phyloP scores from a whole-genome alignment of 2,888 invertebrate species.

The Cabera pusaria region DNA sequence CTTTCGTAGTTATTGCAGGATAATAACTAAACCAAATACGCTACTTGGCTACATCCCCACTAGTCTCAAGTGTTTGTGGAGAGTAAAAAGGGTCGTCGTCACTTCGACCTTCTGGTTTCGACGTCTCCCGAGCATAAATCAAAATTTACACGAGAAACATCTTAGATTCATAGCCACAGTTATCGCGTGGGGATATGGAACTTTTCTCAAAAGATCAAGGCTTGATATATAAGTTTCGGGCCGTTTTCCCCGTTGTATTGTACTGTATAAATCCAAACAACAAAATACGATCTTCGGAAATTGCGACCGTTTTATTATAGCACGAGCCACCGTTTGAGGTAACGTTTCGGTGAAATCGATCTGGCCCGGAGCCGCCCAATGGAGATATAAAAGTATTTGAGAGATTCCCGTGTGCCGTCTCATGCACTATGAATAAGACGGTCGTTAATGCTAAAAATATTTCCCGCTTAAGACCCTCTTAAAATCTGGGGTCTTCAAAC shows the following conservation, averaged over 20 bases:
- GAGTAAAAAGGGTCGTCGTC: conserved; percentile 57
- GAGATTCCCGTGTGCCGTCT: background rate
- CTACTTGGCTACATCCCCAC: conserved; percentile 44
- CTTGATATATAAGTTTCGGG: conserved; percentile 16
- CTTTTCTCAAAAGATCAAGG: conserved; percentile 23
- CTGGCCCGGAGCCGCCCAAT: background rate
- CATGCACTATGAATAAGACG: conserved; percentile 7
- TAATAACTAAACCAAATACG: conserved; percentile 25
- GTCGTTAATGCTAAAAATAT: conserved; percentile 11
- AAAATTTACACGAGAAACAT: conserved; percentile 67
- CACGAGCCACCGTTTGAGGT: conserved; percentile 1
- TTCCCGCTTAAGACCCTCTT: conserved; percentile 13
- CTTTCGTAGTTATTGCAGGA: background rate
- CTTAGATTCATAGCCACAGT: conserved; percentile 49
- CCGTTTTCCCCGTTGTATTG: conserved; percentile 16
- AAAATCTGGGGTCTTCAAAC: conserved; percentile 20
- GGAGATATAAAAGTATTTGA: conserved; percentile 2
- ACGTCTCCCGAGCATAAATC: conserved; percentile 59
- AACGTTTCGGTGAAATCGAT: conserved; percentile 6
- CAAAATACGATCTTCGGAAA: conserved; percentile 11
- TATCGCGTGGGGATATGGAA: conserved; percentile 34
- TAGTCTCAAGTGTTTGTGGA: conserved; percentile 47
- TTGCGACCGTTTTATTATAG: conserved; percentile 15
- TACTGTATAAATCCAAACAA: conserved; percentile 9
- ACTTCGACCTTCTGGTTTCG: conserved; percentile 48